Conservation (phyloP, 2,113 vertebrate genomes). For the Rousettus leschenaultii region DNA sequence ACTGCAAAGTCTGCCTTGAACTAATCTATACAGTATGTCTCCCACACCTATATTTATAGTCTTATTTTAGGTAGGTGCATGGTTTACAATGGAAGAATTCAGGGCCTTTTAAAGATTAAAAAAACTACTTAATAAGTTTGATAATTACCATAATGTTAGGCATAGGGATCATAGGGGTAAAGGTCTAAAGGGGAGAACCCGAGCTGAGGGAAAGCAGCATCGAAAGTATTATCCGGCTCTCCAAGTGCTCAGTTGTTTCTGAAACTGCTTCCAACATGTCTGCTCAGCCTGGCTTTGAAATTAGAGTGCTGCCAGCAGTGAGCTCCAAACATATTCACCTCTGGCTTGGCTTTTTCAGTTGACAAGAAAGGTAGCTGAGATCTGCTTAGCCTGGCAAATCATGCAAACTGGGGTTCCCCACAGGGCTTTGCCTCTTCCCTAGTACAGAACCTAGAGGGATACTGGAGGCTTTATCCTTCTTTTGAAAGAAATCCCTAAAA, state of each 20-base stretch:
- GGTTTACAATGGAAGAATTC: neutral
- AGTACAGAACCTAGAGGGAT: neutral
- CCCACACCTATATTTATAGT: neutral
- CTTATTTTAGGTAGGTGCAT: neutral
- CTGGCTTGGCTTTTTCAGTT: neutral
- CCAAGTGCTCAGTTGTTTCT: neutral
- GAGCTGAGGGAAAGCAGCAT: neutral
- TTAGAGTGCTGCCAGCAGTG: neutral
- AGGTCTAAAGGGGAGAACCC: neutral
- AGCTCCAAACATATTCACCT: conserved; percentile 29
- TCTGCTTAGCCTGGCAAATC: conserved; percentile 48
- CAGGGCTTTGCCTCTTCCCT: conserved; percentile 29
- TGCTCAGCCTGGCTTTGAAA: neutral
- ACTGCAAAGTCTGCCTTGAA: neutral
- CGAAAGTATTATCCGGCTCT: neutral
- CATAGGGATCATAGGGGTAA: neutral
- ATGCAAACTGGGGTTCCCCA: conserved; percentile 30
- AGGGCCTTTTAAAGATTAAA: neutral
- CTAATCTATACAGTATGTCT: neutral
- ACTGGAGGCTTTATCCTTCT: neutral
- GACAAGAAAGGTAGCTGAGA: conserved; percentile 24
- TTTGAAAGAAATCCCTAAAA: conserved; percentile 31
- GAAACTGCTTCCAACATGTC: neutral
- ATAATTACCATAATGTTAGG: neutral
- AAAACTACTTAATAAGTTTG: neutral